Base-by-base conservation (phyloP, 2,888 invertebrate species). In the Molorchus minor region DNA sequence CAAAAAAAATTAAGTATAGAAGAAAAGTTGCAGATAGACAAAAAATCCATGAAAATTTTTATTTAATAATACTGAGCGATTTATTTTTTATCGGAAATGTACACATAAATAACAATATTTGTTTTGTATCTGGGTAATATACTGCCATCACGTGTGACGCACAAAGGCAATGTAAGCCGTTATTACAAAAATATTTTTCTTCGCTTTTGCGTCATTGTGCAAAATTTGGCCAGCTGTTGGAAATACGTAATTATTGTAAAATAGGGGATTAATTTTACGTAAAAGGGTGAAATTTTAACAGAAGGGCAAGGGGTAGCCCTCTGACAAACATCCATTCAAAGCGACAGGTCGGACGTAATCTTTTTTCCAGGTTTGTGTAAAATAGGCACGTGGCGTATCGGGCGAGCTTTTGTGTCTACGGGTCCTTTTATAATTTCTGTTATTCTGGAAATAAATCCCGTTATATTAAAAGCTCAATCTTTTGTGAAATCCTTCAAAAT, bases 191-290 rank as follows among this genome's bases (percentile, higher is more conserved):
- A 68, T 74, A 74, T 78, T 76, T 76, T 75, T 71, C 74, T 76
- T 75, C 75, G 75, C 74, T 72, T 71, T 56, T 51, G 71, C n/a
- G 67, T 73, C 70, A 73, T 75, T 76, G 72, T 73, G 70, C 60
- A 59, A 68, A 73, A 69, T 71, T 70, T 70, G 62, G 71, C 67
- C 77, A 79, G 78, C 78, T 77, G 79, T 71, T 71, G 64, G 75
- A 77, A 79, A 77, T 78, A 73, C 76, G 77, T 79, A 80, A 80
- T 80, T 80, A 79, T 79, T 79, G 75, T 76, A 76, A 78, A 78
- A 77, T 77, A 76, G 77, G 79, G 79, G 78, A 77, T 73, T 70
- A 67, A 68, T 76, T 80, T 79, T 78, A 77, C 77, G 77, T 75
- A 78, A 80, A 80, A 79, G 78, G 78, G 79, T 79, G 73, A 77